These are phyloP conservation scores for Passerina amoena DNA, from an alignment of 2,113 vertebrate species.

Conservation along the genomic window DNA sequence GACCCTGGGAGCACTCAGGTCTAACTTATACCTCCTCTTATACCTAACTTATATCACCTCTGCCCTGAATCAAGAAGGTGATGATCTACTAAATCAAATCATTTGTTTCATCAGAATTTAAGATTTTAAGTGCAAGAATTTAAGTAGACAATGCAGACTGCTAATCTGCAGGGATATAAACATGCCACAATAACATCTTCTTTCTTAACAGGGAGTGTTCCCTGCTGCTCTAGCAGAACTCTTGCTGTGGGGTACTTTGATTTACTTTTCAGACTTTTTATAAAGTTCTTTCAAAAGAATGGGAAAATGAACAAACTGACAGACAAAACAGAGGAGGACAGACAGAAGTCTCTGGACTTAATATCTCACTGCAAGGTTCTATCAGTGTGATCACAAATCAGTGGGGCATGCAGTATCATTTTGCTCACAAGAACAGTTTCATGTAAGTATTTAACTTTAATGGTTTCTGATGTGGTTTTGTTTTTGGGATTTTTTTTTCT, in stretches of 20 bases:
- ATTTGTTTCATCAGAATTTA: neutral
- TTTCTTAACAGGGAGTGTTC: neutral
- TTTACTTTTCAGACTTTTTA: neutral
- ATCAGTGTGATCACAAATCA: neutral
- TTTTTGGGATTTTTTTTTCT: neutral
- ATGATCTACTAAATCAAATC: neutral
- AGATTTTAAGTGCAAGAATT: neutral
- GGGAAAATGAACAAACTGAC: neutral
- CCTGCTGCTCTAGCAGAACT: neutral
- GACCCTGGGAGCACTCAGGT: neutral
- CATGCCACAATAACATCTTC: neutral
- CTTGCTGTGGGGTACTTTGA: neutral
- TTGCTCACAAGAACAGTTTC: constrained; percentile 63
- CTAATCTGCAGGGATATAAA: neutral
- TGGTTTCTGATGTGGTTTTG: neutral
- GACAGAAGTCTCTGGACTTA: neutral
- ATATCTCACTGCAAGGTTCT: neutral
- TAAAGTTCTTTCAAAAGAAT: neutral
- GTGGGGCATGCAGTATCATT: neutral
- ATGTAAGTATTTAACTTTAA: neutral
- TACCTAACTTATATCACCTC: neutral
- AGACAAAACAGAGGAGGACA: neutral
- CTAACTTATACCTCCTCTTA: neutral
- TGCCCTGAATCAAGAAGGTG: neutral
- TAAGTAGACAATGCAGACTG: neutral